Percentiles rank a stretch among this genome's conserved stretches.
These are phyloP conservation scores for Drosophila fungiperda DNA, from an alignment of 2,888 invertebrate genomes.

Conservation along the genomic window DNA sequence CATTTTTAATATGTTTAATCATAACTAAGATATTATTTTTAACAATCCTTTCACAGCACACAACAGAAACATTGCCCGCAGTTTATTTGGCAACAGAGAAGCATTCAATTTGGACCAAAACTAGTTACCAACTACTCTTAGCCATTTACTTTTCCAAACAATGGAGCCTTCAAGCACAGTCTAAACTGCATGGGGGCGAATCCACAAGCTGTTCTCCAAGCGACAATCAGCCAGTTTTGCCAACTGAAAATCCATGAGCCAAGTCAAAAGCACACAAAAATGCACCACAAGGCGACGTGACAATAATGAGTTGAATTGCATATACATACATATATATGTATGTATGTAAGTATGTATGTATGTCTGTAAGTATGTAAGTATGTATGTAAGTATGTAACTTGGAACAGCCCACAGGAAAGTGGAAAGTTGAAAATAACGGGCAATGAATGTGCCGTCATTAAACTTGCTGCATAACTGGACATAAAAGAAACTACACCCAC, in stretches of 20 bases:
- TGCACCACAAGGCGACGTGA: slow-evolving; percentile 63
- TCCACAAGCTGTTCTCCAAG: slow-evolving; percentile 47
- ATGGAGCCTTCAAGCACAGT: slow-evolving; percentile 40
- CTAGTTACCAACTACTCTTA: slow-evolving; percentile 39
- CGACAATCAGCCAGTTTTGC: slow-evolving; percentile 44
- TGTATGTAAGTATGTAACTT: slow-evolving; percentile 29
- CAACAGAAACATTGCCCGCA: slow-evolving; percentile 19
- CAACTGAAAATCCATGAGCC: slow-evolving; percentile 35
- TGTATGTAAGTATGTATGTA: background rate
- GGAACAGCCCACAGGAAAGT: slow-evolving; percentile 20
- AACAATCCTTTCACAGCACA: background rate
- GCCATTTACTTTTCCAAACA: slow-evolving; percentile 48
- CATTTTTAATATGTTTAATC: background rate
- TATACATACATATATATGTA: background rate
- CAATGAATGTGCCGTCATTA: slow-evolving; percentile 57
- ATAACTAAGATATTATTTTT: background rate
- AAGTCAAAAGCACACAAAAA: slow-evolving; percentile 48
- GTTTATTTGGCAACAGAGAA: slow-evolving; percentile 42
- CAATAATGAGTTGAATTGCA: slow-evolving; percentile 68
- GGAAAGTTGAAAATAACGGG: slow-evolving; percentile 33
- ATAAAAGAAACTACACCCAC: background rate
- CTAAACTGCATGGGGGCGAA: slow-evolving; percentile 42
- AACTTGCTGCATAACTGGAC: slow-evolving; percentile 36
- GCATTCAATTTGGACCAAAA: slow-evolving; percentile 49
- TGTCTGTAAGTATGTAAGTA: slow-evolving; percentile 36